phyloP scores from a whole-genome alignment of 1,140 invertebrate genomes.

The Pogonomyrmex barbatus region DNA sequence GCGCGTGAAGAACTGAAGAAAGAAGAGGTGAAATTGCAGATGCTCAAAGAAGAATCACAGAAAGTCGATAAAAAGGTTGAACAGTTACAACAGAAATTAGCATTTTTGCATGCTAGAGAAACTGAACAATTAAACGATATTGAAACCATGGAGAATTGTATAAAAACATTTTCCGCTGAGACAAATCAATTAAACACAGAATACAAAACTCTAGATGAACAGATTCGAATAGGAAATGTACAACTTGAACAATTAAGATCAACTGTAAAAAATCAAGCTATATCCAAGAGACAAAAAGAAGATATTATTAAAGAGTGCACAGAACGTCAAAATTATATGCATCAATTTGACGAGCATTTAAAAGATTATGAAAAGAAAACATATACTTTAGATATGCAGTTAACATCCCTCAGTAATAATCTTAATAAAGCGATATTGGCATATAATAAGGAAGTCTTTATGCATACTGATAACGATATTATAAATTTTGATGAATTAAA shows the following conservation, averaged over 20 bases:
- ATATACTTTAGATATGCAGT: conserved; percentile 78
- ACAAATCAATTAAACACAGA: conserved; percentile 72
- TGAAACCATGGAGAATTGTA: conserved; percentile 63
- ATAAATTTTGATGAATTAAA: conserved; percentile 74
- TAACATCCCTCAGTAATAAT: conserved; percentile 72
- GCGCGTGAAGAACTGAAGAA: conserved; percentile 61
- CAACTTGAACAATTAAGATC: conserved; percentile 68
- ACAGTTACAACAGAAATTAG: conserved; percentile 60
- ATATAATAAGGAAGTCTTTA: conserved; percentile 79
- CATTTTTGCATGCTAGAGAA: conserved; percentile 61
- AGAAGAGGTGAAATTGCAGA: conserved; percentile 56
- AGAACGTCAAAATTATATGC: conserved; percentile 73
- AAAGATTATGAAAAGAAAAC: conserved; percentile 79
- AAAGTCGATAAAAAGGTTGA: conserved; percentile 65
- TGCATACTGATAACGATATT: conserved; percentile 66
- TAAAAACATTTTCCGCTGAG: conserved; percentile 64
- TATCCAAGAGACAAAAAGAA: conserved; percentile 76
- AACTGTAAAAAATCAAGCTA: conserved; percentile 75
- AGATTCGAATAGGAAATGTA: conserved; percentile 62
- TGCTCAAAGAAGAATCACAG: conserved; percentile 52
- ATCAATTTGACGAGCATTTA: conserved; percentile 76
- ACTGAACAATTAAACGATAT: conserved; percentile 61
- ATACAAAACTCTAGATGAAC: conserved; percentile 42
- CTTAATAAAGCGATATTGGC: conserved; percentile 76
- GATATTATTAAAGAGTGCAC: conserved; percentile 73